phyloP scores from a whole-genome alignment of 37 sponge, comb jelly and placozoan species.

The Aplysina aerophoba region DNA sequence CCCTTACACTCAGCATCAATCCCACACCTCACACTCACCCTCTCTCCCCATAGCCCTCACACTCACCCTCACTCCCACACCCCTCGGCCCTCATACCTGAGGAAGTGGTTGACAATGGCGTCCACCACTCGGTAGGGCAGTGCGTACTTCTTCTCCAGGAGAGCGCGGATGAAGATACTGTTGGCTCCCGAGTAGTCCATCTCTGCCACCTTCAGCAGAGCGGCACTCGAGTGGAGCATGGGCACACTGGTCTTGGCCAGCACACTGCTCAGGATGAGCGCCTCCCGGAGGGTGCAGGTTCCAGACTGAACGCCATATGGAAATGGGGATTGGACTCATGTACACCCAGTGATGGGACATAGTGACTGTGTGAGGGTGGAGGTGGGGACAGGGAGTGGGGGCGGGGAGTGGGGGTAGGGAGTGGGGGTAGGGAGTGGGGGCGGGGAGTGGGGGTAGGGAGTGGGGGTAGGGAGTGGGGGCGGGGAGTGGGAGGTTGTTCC shows the following conservation, averaged over 20 bases:
- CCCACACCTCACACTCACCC: background rate
- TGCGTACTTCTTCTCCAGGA: conserved; percentile 96
- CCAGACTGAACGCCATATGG: conserved; percentile 45
- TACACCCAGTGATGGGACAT: no score
- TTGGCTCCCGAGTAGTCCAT: conserved; percentile 96
- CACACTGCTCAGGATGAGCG: conserved; percentile 93
- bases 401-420: no score
- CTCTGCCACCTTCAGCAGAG: conserved; percentile 94
- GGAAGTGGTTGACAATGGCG: conserved; percentile 84
- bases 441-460: no score
- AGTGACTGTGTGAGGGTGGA: no score
- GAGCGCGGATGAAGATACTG: conserved; percentile 91
- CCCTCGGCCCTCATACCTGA: conserved; percentile 41
- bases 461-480: no score
- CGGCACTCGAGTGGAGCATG: conserved; percentile 94
- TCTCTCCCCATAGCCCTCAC: no score
- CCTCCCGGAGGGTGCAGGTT: conserved; percentile 94
- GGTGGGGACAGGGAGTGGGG: no score
- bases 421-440: no score
- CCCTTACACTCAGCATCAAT: background rate
- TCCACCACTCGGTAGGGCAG: conserved; percentile 95
- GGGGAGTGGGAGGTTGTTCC: no score
- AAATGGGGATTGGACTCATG: no score
- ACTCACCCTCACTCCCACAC: background rate
- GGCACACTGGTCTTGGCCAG: conserved; percentile 88